A percentile compares a stretch with the other conserved stretches of the same genome.
phyloP scores from a whole-genome alignment of 2,113 vertebrate species.

The Macaca fascicularis region DNA sequence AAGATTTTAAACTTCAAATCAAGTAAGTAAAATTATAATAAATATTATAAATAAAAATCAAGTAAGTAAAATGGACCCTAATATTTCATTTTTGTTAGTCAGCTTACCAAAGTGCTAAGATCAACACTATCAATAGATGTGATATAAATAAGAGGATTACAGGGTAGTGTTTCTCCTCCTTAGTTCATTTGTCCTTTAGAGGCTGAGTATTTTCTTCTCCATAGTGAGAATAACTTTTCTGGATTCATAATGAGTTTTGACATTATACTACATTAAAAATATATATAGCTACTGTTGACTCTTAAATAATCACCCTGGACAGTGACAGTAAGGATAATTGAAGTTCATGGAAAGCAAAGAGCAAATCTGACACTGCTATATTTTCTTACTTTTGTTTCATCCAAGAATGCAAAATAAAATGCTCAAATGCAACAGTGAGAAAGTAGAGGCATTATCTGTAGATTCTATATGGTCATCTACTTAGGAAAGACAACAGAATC shows the following conservation, averaged over 20 bases:
- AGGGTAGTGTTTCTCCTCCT: neutral
- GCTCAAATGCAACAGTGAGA: neutral
- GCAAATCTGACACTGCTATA: neutral
- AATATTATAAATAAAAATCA: neutral
- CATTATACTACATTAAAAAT: neutral
- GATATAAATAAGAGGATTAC: neutral
- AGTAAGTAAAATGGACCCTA: neutral
- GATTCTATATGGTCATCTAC: neutral
- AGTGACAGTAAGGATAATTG: neutral
- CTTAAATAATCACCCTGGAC: neutral
- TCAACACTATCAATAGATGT: neutral
- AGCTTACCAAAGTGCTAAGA: neutral
- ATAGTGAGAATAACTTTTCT: neutral
- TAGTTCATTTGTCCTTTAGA: neutral
- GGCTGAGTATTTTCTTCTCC: neutral
- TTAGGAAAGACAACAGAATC: conserved; percentile 26
- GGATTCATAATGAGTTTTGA: neutral
- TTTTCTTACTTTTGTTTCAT: neutral
- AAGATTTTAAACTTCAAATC: neutral
- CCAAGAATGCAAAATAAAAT: neutral
- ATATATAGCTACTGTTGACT: neutral
- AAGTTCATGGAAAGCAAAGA: neutral
- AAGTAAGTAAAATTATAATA: neutral
- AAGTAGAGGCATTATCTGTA: neutral
- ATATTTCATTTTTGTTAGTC: neutral